Evolutionary conservation across 2,113 vertebrate genomes (phyloP).

Genomic region (Cyprinodon tularosa): DNA sequence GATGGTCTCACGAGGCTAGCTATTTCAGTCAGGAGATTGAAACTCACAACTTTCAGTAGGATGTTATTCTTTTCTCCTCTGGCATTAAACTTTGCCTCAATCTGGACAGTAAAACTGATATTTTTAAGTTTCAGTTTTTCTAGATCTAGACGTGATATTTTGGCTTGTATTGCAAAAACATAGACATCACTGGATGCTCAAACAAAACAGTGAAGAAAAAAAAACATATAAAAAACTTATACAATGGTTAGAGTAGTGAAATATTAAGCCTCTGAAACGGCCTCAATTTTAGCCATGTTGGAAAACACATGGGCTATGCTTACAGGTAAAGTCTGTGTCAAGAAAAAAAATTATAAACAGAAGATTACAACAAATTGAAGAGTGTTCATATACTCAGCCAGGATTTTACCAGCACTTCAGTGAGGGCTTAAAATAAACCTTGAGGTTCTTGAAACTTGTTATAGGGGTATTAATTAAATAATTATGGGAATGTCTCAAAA

Average conservation of each 20-base stretch:
- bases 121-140: too few relatives aligned
- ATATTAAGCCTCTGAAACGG: too few relatives aligned
- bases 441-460: neutral
- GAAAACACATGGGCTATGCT: neutral
- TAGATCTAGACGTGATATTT: neutral
- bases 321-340: neutral
- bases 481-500: too few relatives aligned
- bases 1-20: too few relatives aligned
- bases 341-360: neutral
- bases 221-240: neutral
- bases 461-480: neutral
- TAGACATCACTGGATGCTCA: neutral
- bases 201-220: neutral
- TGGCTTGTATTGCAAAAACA: too few relatives aligned
- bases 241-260: neutral
- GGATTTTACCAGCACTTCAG: neutral
- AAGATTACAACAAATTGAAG: neutral
- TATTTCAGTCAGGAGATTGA: too few relatives aligned
- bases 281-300: neutral
- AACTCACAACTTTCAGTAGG: too few relatives aligned
- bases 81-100: too few relatives aligned
- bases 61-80: too few relatives aligned
- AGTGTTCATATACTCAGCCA: neutral
- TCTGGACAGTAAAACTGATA: too few relatives aligned
- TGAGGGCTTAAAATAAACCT: neutral